phyloP scores from a whole-genome alignment of 2,888 invertebrate species.

The Escarpia spicata region DNA sequence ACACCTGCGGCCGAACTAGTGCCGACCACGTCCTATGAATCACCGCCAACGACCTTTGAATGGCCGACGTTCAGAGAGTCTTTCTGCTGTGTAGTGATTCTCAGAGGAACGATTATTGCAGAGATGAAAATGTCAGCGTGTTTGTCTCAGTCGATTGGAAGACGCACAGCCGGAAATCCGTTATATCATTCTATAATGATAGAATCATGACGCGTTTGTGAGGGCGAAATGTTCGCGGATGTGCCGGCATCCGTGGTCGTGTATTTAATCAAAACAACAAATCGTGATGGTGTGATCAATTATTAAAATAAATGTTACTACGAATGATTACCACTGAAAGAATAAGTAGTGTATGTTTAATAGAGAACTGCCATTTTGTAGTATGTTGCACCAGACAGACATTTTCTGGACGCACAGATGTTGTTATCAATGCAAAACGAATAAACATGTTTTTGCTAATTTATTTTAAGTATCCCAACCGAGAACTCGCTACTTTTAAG shows the following conservation, averaged over 20 bases:
- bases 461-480: no score
- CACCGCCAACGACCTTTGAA: conserved; percentile 6
- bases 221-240: not conserved
- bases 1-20: not conserved
- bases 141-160: not conserved
- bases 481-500: no score
- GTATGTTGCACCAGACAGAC: not conserved
- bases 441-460: not conserved
- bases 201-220: not conserved
- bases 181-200: not conserved
- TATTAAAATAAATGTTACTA: conserved; percentile 13
- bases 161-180: not conserved
- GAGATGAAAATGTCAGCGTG: conserved; percentile 10
- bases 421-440: not conserved
- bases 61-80: not conserved
- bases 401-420: not conserved
- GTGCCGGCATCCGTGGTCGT: not conserved
- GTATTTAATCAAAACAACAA: not conserved
- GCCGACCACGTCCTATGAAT: not conserved
- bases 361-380: not conserved
- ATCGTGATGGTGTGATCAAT: not conserved
- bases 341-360: not conserved
- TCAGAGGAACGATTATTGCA: conserved; percentile 12
- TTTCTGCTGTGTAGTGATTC: not conserved
- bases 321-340: not conserved